Evolutionary conservation across 2,888 invertebrate species (phyloP).

Genomic region (Drosophila greeni): DNA sequence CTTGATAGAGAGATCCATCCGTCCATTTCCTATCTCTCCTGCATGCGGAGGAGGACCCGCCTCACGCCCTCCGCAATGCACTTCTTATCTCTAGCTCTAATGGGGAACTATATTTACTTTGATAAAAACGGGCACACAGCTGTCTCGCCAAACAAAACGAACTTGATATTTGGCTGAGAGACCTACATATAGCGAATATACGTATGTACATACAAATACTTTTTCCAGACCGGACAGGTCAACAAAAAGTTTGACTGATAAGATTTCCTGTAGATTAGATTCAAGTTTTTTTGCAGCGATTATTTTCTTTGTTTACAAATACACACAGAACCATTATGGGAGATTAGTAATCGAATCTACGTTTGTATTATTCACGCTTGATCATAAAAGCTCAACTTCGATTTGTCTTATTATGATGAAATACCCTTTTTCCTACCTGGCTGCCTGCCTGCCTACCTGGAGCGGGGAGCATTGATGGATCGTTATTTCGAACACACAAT

Average conservation of each 20-base stretch:
- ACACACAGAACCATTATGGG: slow-evolving; percentile 22
- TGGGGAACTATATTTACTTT: slow-evolving; percentile 19
- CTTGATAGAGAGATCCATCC: slow-evolving; percentile 13
- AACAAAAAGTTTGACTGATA: slow-evolving; percentile 59
- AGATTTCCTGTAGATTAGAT: slow-evolving; percentile 54
- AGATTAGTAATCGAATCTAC: slow-evolving; percentile 35
- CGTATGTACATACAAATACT: slow-evolving; percentile 12
- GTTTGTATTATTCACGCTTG: slow-evolving; percentile 23
- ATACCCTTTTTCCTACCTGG: slow-evolving; percentile 12
- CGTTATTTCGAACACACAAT: slow-evolving; percentile 3
- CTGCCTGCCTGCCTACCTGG: neutral
- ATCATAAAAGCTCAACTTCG: slow-evolving; percentile 25
- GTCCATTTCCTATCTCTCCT: neutral
- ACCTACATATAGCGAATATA: slow-evolving; percentile 19
- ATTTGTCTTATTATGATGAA: slow-evolving; percentile 29
- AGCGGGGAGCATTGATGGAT: slow-evolving; percentile 3
- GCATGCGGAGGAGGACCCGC: neutral
- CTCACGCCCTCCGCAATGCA: slow-evolving; percentile 24
- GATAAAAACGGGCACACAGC: slow-evolving; percentile 27
- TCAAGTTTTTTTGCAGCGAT: slow-evolving; percentile 40
- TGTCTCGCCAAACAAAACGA: slow-evolving; percentile 17
- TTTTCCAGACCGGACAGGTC: slow-evolving; percentile 49
- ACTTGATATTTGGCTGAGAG: slow-evolving; percentile 28
- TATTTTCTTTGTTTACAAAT: slow-evolving; percentile 46
- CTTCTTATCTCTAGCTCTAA: slow-evolving; percentile 28